Base-by-base conservation (phyloP, 2,113 vertebrate species). In the Takifugu bimaculatus region DNA sequence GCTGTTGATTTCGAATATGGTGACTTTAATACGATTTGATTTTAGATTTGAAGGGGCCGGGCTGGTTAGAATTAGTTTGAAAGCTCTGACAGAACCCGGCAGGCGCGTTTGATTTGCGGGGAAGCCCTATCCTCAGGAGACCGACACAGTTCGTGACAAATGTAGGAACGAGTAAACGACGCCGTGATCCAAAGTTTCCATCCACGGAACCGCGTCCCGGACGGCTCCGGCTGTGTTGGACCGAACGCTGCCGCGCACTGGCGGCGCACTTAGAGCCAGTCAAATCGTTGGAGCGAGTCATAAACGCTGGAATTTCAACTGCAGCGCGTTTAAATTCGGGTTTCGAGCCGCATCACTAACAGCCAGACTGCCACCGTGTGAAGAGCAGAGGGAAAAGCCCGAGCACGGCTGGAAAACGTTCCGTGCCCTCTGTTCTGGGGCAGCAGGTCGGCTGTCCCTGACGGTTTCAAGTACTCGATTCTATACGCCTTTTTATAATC, bases 361-460 rank as follows among this genome's bases (percentile, higher is more conserved):
- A 59, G 63, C n/a, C 75, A 76, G 75, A 75, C 63, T 72, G 82
- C 79, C 86, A 82, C 75, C 81, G 74, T 81, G 86, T 64, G 81
- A 63, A 63, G 72, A 48, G 42, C 68, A 9, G 62, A 74, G 76
- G 20, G 79, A 52, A 79, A 58, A 68, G 54, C 52, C 26, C 42
- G 48, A 64, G 50, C 66, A 54, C 56, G 3, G 61, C 48, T 50
- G 49, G 48, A 48, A 54, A 55, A 74, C 26, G 54, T 29, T 45
- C 35, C 35, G 11, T 39, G 35, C 35, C 32, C 32, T 39, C 35
- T 39, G 15, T 42, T 10, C 49, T 70, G n/a, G 52, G 48, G 39
- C 54, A 63, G 58, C 39, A 13, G 66, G 32, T 70, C 61, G 43
- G 65, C 35, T 10, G 35, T 39, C 7, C 35, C 35, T 39, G 35